A percentile compares a stretch with the other conserved stretches of the same genome.
Evolutionary conservation across 2,797 vertebrate genomes (phyloP).

Genomic region (Pseudotriccus pelzelni): DNA sequence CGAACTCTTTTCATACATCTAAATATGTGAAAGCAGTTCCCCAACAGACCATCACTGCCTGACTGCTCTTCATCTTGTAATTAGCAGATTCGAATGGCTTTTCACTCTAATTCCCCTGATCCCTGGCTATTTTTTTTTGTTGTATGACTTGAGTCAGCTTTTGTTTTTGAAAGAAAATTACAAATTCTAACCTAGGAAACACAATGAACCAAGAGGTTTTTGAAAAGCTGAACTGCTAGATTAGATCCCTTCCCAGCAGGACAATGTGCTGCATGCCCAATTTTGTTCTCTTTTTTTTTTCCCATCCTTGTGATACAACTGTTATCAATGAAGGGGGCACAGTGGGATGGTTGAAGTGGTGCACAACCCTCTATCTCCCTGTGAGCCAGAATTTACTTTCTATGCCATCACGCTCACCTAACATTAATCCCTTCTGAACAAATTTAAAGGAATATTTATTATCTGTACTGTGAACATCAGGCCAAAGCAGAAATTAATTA

Average conservation of each 20-base stretch:
- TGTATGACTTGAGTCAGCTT: background rate
- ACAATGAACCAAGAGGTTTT: background rate
- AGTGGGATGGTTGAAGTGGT: background rate
- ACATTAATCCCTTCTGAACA: background rate
- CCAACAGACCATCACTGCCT: background rate
- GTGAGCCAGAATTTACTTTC: background rate
- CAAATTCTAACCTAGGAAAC: slow-evolving; percentile 4
- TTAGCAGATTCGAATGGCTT: slow-evolving; percentile 26
- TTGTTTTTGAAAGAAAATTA: slow-evolving; percentile 19
- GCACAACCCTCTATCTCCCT: background rate
- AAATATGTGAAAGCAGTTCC: background rate
- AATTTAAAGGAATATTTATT: background rate
- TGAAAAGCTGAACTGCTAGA: background rate
- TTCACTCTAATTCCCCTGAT: background rate
- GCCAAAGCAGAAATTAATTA: background rate
- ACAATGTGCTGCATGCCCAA: background rate
- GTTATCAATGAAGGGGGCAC: background rate
- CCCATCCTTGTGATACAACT: background rate
- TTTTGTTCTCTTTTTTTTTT: background rate
- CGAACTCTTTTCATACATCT: background rate
- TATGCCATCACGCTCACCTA: background rate
- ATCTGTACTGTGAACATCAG: background rate
- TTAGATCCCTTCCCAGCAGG: background rate
- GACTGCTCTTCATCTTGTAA: background rate
- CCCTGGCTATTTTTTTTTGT: background rate